These are phyloP conservation scores for Kryptopterus vitreolus DNA, from an alignment of 2,797 vertebrate species.

Conservation along the genomic window DNA sequence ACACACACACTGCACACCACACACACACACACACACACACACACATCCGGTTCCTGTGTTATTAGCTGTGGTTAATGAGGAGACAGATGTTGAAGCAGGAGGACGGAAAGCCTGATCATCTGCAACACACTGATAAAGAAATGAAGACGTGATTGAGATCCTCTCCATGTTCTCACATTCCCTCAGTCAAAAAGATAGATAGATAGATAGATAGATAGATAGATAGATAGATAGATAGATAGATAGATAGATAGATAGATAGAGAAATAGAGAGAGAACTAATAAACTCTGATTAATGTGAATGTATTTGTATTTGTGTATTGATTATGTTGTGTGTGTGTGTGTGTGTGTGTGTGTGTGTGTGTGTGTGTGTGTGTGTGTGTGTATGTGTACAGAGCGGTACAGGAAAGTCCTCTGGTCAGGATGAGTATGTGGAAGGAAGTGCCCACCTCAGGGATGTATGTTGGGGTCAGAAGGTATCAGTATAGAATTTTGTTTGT, in stretches of 20 bases:
- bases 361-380: constrained; percentile 2
- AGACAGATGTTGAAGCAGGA: neutral
- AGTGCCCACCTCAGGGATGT: constrained; percentile 81
- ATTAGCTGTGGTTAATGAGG: constrained; percentile 32
- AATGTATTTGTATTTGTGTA: neutral
- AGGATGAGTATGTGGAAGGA: constrained; percentile 89
- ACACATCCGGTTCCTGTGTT: constrained; percentile 10
- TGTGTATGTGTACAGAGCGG: constrained; percentile 68
- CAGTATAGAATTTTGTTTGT: neutral
- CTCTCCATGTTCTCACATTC: no score
- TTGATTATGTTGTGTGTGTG: neutral
- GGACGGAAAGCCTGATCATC: constrained; percentile 19
- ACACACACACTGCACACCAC: neutral
- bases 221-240: no score
- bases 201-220: no score
- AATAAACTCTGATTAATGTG: neutral
- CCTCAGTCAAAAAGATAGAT: no score
- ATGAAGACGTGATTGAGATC: constrained; percentile 14
- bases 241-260: no score
- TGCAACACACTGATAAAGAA: constrained; percentile 26
- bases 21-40: constrained; percentile 13
- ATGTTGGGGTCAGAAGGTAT: constrained; percentile 87
- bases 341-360: constrained; percentile 2
- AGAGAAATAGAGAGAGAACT: no score
- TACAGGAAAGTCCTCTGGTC: constrained; percentile 82